Conservation (phyloP, 2,888 invertebrate genomes). For the Tridacna gigas region DNA sequence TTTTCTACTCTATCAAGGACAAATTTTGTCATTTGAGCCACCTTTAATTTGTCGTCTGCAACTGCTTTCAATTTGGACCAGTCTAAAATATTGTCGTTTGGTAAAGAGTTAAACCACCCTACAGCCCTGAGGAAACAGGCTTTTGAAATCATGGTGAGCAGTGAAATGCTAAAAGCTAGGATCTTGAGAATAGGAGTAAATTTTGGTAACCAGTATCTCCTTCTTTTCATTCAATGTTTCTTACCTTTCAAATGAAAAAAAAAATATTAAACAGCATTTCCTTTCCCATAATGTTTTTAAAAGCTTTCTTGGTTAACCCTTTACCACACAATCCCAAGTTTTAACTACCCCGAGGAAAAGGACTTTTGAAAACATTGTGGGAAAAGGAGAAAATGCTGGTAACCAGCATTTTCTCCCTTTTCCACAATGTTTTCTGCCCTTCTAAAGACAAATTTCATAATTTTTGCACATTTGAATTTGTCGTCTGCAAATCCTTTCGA, state of each 20-base stretch:
- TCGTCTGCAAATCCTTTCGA: not conserved
- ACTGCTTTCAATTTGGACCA: no score
- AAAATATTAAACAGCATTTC: no score
- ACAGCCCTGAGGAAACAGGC: not conserved
- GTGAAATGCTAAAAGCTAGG: no score
- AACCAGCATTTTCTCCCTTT: no score
- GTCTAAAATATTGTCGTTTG: no score
- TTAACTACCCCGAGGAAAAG: not conserved
- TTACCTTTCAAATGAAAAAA: not conserved
- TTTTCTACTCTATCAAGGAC: not conserved
- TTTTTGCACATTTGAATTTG: no score
- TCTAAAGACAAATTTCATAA: no score
- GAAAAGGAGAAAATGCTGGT: slow-evolving; percentile 5
- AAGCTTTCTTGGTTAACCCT: not conserved
- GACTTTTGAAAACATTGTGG: slow-evolving; percentile 1
- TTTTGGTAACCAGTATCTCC: not conserved
- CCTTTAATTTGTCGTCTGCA: no score
- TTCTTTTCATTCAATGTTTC: not conserved
- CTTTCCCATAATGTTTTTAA: not conserved
- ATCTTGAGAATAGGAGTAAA: not conserved
- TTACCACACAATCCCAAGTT: not conserved
- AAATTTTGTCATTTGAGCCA: no score
- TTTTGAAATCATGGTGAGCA: not conserved
- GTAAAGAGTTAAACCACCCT: no score
- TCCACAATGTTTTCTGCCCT: not conserved